A percentile compares a stretch with the other conserved stretches of the same genome.
Evolutionary conservation across 2,797 vertebrate genomes (phyloP).

Genomic region (Siniperca scherzeri): DNA sequence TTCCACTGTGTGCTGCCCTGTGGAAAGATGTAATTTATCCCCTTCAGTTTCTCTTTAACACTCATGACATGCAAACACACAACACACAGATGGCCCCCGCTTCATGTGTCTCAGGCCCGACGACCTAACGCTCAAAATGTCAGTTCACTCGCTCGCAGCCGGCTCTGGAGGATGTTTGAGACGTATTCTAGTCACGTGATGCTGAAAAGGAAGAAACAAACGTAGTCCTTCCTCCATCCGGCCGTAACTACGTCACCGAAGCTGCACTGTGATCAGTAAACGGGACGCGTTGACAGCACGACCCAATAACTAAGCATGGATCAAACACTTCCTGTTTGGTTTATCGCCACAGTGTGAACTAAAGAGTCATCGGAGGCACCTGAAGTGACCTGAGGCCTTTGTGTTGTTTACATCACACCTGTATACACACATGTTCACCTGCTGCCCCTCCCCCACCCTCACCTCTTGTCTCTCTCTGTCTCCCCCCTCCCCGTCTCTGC

Average conservation of each 20-base stretch:
- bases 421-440: constrained; percentile 56
- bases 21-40: constrained; percentile 98
- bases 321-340: background rate
- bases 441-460: constrained; percentile 41
- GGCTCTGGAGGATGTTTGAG: too few species aligned
- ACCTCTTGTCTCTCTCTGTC: constrained; percentile 18
- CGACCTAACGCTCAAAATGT: too few species aligned
- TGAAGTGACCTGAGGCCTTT: constrained; percentile 12
- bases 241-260: too few species aligned
- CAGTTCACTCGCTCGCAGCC: too few species aligned
- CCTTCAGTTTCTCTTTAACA: constrained; percentile 30
- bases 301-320: too few species aligned
- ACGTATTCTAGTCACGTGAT: too few species aligned
- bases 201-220: too few species aligned
- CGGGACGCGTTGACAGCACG: too few species aligned
- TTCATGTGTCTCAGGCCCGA: constrained; percentile 6
- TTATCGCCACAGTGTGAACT: too few species aligned
- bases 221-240: too few species aligned
- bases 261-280: too few species aligned
- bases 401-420: constrained; percentile 15
- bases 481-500: constrained; percentile 55
- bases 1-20: constrained; percentile 95
- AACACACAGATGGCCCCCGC: constrained; percentile 44
- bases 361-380: too few species aligned
- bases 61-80: constrained; percentile 45